Base-by-base conservation (phyloP, 2,113 vertebrate species). In the Apistogramma diplotaenia region DNA sequence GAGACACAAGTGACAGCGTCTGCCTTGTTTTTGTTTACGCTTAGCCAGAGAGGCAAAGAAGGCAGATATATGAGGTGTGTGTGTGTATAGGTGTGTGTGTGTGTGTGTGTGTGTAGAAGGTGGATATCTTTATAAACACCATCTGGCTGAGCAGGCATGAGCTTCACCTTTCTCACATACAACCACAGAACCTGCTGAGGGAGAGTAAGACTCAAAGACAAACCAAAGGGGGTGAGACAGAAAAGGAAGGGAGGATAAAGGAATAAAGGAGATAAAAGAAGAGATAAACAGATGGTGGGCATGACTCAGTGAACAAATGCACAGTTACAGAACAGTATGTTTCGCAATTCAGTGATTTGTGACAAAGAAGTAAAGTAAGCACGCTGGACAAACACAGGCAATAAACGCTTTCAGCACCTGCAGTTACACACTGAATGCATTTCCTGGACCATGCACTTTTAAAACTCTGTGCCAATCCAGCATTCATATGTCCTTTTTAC, bases 101-200 rank as follows among this genome's bases (percentile, higher is more conserved):
- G 7, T 25, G 55, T 54, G n/a, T 70, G 55, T 49, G 37, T 56
- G 73, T 58, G 37, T 18, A n/a, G 31, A 72, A 72, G 53, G 54
- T 87, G 84, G 72, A 90, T 72, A 76, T 89, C 88, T 90, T 90
- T 76, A 94, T 91, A 92, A 94, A 93, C 92, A 92, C 96, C 96
- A 96, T 96, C 94, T 96, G 96, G 90, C 81, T 76, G 83, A 91
- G 87, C 80, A 94, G 86, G 84, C 90, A 59, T 90, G 94, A 89
- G 87, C 85, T 91, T 87, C 88, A 85, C 92, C 92, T 93, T 74
- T 27, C 59, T 83, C 81, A 75, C 53, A 0, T 74, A 74, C 18
- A 10, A 27, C 51, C 70, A 83, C 46, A 18, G 35, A 78, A 40
- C 89, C 81, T 74, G 84, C 87, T 83, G 87, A 78, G 89, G 79